These are phyloP conservation scores for crab-eating macaque (Macaca fascicularis) DNA, from an alignment of 2,113 vertebrate species.

Conservation along the genomic window DNA sequence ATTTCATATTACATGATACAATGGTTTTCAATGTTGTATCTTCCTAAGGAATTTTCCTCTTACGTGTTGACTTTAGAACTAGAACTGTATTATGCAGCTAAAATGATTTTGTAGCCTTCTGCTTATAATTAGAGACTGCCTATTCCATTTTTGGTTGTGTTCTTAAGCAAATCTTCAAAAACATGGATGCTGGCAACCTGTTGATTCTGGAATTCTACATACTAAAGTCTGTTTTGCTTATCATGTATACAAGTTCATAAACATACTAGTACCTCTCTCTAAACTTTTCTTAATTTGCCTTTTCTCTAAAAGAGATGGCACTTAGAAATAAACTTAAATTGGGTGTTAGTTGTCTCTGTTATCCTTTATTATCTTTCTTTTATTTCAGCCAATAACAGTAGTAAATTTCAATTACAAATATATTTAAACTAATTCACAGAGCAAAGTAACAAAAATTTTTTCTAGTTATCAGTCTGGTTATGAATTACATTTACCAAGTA, in stretches of 20 bases:
- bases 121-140: background rate
- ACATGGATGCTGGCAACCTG: background rate
- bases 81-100: background rate
- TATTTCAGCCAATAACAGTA: background rate
- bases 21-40: background rate
- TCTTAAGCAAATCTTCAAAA: background rate
- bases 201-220: background rate
- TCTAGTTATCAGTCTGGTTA: background rate
- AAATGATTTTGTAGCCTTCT: background rate
- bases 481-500: constrained; percentile 10
- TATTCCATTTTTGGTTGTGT: background rate
- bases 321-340: background rate
- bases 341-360: background rate
- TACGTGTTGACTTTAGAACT: background rate
- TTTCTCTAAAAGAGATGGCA: background rate
- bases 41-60: background rate
- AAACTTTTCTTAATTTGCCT: background rate
- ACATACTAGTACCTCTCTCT: background rate
- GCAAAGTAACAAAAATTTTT: background rate
- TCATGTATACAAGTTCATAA: background rate
- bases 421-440: constrained; percentile 26
- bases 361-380: background rate
- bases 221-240: background rate
- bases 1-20: background rate
- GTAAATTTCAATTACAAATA: background rate